Conservation (phyloP, 2,113 vertebrate species). For the Ctenomys sociabilis region DNA sequence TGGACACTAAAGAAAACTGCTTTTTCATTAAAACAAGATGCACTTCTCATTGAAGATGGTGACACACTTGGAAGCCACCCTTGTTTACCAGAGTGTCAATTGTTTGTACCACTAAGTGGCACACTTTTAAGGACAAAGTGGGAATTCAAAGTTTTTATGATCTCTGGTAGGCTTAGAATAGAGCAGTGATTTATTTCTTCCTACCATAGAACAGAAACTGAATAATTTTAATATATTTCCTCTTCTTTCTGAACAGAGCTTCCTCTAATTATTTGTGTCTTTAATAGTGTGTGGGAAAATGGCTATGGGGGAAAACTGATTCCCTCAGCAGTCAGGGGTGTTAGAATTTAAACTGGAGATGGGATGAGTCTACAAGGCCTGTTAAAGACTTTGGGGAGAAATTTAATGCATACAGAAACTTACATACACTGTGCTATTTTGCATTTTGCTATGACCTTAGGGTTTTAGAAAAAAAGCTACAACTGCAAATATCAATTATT, state of each 20-base stretch:
- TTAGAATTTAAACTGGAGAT: conserved; percentile 21
- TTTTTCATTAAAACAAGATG: not conserved
- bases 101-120: not conserved
- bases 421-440: not conserved
- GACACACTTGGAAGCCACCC: not conserved
- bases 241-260: conserved; percentile 53
- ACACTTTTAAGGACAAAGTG: not conserved
- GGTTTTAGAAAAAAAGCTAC: not conserved
- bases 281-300: conserved; percentile 35
- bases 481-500: not conserved
- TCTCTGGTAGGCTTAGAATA: conserved; percentile 50
- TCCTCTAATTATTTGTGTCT: conserved; percentile 65
- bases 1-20: not conserved
- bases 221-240: conserved; percentile 36
- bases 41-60: fast-evolving
- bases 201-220: conserved; percentile 62
- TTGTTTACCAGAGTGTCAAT: not conserved
- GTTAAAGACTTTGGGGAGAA: not conserved
- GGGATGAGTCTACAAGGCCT: not conserved
- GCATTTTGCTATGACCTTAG: not conserved
- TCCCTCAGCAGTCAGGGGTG: not conserved
- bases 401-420: not conserved
- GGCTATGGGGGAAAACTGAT: not conserved
- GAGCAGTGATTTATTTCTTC: conserved; percentile 59
- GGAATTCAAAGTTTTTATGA: conserved; percentile 57